phyloP scores from a whole-genome alignment of 1,140 invertebrate genomes.

The Metopolophium dirhodum region DNA sequence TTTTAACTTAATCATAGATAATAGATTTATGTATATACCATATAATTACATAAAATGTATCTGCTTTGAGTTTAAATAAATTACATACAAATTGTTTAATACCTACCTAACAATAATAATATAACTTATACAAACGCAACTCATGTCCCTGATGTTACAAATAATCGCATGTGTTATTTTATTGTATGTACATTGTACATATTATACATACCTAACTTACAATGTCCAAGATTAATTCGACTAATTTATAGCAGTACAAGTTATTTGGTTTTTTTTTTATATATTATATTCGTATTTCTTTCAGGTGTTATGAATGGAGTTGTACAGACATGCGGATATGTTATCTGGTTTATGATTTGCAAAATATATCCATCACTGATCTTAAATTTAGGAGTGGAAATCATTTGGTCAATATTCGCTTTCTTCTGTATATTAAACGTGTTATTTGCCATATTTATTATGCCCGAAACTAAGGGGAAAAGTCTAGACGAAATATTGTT shows the following conservation, averaged over 20 bases:
- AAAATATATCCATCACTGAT: slow-evolving; percentile 14
- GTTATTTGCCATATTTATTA: not conserved
- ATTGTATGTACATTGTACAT: too few species aligned
- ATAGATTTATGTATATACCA: too few species aligned
- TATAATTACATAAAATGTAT: too few species aligned
- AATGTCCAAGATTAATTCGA: not conserved
- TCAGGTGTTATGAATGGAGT: not conserved
- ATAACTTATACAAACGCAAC: too few species aligned
- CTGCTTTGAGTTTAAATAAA: too few species aligned
- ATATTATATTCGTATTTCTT: not conserved
- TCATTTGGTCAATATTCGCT: not conserved
- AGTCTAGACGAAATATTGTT: not conserved
- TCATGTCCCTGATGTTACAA: too few species aligned
- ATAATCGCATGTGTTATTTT: too few species aligned
- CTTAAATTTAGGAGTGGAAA: not conserved
- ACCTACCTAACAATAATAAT: too few species aligned
- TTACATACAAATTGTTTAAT: too few species aligned
- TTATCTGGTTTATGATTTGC: not conserved
- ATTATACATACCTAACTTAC: too few species aligned
- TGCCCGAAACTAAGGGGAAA: slow-evolving; percentile 44
- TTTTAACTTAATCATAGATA: too few species aligned
- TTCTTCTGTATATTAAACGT: not conserved
- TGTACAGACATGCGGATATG: not conserved
- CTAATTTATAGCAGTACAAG: not conserved
- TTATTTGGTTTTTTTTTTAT: not conserved